A percentile compares a stretch with the other conserved stretches of the same genome.
Evolutionary conservation across 1,140 invertebrate species (phyloP).

Genomic region (Caenorhabditis briggsae): DNA sequence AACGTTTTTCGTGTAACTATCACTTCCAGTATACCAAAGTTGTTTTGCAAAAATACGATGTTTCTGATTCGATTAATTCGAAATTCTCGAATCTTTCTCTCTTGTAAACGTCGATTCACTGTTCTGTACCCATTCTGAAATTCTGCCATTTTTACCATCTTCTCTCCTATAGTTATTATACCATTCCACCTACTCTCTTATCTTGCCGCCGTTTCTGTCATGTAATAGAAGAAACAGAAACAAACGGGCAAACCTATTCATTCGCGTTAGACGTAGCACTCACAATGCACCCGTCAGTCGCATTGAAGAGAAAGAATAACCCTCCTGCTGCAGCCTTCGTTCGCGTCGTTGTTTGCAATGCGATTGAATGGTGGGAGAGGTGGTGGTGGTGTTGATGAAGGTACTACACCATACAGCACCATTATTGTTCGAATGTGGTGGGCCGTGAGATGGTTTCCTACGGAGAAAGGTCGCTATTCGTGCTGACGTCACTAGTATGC

Average conservation of each 20-base stretch:
- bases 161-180: neutral
- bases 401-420: constrained; percentile 13
- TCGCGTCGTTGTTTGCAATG: constrained; percentile 15
- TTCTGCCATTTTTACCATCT: neutral
- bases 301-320: neutral
- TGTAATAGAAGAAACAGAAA: constrained; percentile 29
- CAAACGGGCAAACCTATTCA: constrained; percentile 7
- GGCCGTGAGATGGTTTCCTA: constrained; percentile 5
- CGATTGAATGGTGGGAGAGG: neutral
- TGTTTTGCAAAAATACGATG: neutral
- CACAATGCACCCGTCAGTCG: constrained; percentile 40
- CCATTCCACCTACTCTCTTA: constrained; percentile 17
- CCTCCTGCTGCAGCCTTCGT: constrained; percentile 6
- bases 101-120: too few species aligned
- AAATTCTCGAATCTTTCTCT: too few species aligned
- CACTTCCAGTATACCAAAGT: too few species aligned
- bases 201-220: constrained; percentile 32
- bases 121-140: neutral
- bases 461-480: constrained; percentile 12
- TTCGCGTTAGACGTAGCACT: constrained; percentile 37
- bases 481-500: constrained; percentile 36
- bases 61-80: neutral
- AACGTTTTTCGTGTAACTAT: too few species aligned
- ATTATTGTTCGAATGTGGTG: constrained; percentile 11
- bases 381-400: constrained; percentile 1